Base-by-base conservation (phyloP, 2,113 vertebrate genomes). In the Picathartes gymnocephalus region DNA sequence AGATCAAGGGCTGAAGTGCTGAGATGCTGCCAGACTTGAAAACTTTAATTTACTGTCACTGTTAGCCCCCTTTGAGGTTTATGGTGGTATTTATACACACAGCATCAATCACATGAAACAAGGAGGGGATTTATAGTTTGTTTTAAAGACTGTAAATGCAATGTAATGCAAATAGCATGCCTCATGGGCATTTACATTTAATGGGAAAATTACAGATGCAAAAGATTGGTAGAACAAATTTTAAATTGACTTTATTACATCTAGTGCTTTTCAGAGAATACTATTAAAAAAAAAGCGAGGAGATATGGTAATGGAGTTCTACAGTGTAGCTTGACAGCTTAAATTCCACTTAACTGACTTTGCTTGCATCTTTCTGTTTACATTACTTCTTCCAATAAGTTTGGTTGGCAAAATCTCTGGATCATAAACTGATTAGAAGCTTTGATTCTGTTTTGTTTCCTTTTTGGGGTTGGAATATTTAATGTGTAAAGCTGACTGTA, bases 91-190 rank as follows among this genome's bases (percentile, higher is more conserved):
- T 98, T 98, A 98, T 98, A 98, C 97, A 98, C 98, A 98, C 98
- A 98, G 98, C 98, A 98, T 98, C 98, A 98, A 98, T 98, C 98
- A 98, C 98, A 98, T 97, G 97, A 98, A 98, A 98, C 98, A 98
- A 98, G 98, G 97, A 98, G 97, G 97, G 98, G 97, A 98, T 98
- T 98, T 98, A 98, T 98, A 98, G 98, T 98, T 98, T 98, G 98
- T 98, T 98, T 98, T 98, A 98, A 98, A 98, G 98, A 98, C 98
- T 98, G 98, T 98, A 98, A 98, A 98, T 98, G 98, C 98, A 98
- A 98, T 98, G 98, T 98, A 98, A 98, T 98, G 98, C 98, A 98
- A 98, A 98, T 98, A 98, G 98, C 98, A 98, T 98, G 98, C 98
- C 98, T 98, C 98, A 97, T 98, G 98, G 98, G 98, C 98, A 98